Evolutionary conservation across 2,888 invertebrate species (phyloP), one percentile per base, ranked within the genome.

Genomic region (Listrodromus nycthemerus): DNA sequence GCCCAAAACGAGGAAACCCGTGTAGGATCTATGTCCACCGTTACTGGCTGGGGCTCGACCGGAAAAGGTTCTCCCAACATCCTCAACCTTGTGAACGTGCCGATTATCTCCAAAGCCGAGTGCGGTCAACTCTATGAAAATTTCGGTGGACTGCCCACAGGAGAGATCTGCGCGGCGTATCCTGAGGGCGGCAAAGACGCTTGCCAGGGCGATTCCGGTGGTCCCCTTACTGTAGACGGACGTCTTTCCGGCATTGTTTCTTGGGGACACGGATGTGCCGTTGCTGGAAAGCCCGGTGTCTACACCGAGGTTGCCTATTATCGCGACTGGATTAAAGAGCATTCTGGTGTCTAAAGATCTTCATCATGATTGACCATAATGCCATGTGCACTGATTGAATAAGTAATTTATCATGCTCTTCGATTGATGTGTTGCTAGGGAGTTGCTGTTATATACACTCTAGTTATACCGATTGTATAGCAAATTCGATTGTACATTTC

Each of bases 161-260:
- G 94, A 0, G 94, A 92, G 2, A 94, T 96, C 8, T 96, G 96
- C 88, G 95, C 96, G 10, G 96, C 95, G 0, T 92, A 91, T 0
- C 92, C 94, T 4, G 92, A 94, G 83, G 95, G 95, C 13, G 95
- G 95, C 16, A 94, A 87, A 24, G 89, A 87, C 66, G 73, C 89
- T 2, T 91, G 90, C 65, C 85, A 86, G 6, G 89, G 89, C 48
- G 90, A 91, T 70, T 89, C 89, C 2, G 90, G 90, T 73, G 89
- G 89, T 30, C 89, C 90, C 2, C 52, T 90, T 8, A 77, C 71
- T 69, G 80, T 90, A 13, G 24, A 85, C n/a, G 87, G 87, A 65
- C 85, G 85, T 69, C 88, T 89, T 1, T 88, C 87, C 69, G 91
- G 91, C 50, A 84, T 91, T 48, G 86, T 88, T 4, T 91, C 90